Conservation (phyloP, 2,797 vertebrate genomes). For the Myripristis jacobus region DNA sequence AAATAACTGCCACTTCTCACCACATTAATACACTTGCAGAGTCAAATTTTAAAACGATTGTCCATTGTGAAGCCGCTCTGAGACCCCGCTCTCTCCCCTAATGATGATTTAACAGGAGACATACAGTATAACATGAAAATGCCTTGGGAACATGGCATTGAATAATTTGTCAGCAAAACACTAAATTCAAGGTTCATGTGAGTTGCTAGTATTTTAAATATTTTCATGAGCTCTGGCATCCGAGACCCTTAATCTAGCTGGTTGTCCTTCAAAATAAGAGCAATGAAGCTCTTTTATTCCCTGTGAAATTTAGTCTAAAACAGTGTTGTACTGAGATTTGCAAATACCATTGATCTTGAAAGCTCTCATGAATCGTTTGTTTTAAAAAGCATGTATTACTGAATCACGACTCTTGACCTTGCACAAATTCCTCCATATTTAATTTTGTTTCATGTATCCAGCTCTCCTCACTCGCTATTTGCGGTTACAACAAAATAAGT, state of each 20-base stretch:
- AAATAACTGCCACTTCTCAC: constrained; percentile 37
- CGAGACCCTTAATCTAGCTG: neutral
- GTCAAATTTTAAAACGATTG: constrained; percentile 15
- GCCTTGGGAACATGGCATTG: constrained; percentile 33
- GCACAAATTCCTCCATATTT: neutral
- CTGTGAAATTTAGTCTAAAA: neutral
- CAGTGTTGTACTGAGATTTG: neutral
- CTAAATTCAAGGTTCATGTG: constrained; percentile 21
- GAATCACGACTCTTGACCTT: neutral
- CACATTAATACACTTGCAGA: constrained; percentile 27
- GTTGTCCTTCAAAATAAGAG: neutral
- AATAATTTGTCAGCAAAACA: constrained; percentile 21
- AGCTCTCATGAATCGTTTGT: neutral
- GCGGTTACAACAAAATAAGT: neutral
- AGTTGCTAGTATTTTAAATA: neutral
- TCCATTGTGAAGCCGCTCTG: constrained; percentile 33
- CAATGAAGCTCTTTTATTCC: neutral
- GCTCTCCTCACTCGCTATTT: neutral
- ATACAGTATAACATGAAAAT: neutral
- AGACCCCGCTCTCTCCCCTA: neutral
- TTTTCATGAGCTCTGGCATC: neutral
- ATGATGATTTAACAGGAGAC: neutral
- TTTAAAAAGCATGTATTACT: neutral
- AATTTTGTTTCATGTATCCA: neutral
- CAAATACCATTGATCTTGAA: neutral